phyloP scores from a whole-genome alignment of 2,113 vertebrate species.

The Mobula birostris region DNA sequence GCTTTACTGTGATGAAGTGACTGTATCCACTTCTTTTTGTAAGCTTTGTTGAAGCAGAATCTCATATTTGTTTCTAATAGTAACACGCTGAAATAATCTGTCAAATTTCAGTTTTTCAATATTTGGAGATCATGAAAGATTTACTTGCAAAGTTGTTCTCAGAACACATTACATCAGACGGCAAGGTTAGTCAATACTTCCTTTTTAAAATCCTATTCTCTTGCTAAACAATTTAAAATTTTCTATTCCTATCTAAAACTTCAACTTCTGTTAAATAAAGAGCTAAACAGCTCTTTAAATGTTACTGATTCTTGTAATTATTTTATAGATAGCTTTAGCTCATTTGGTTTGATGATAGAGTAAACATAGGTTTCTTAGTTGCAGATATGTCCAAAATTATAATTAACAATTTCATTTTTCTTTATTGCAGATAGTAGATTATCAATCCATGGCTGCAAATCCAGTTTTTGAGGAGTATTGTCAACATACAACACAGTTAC shows the following conservation, averaged over 20 bases:
- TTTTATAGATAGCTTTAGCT: neutral
- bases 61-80: neutral
- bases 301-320: neutral
- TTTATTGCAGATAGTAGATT: slow-evolving; percentile 57
- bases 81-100: neutral
- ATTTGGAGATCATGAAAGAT: slow-evolving; percentile 58
- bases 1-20: too few relatives aligned
- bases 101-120: slow-evolving; percentile 50
- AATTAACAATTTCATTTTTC: neutral
- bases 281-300: neutral
- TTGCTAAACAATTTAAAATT: neutral
- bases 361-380: neutral
- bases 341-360: neutral
- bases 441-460: slow-evolving; percentile 55
- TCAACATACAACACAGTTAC: slow-evolving; percentile 60
- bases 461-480: slow-evolving; percentile 57
- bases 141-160: slow-evolving; percentile 62
- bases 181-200: slow-evolving; percentile 53
- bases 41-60: too few relatives aligned
- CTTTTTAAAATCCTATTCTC: neutral
- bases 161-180: slow-evolving; percentile 62
- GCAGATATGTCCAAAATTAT: neutral
- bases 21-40: too few relatives aligned
- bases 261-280: neutral
- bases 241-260: neutral